Evolutionary conservation across 2,888 invertebrate species (phyloP).

Genomic region (Eumerus sabulonum): DNA sequence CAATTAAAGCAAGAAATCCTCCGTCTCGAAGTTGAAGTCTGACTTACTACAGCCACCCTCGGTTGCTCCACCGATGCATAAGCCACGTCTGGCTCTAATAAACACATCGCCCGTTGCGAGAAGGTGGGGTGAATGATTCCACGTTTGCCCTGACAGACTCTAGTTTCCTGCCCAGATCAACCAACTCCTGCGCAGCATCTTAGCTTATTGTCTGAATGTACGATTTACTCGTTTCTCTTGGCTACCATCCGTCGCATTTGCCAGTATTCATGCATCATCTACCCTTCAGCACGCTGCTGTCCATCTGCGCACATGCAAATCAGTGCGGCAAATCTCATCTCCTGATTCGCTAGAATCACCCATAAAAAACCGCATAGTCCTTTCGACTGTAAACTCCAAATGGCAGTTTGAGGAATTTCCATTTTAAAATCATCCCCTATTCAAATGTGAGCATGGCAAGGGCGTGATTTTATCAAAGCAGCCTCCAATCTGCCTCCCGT

Average conservation of each 20-base stretch:
- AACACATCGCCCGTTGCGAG: too few relatives aligned
- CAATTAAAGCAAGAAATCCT: too few relatives aligned
- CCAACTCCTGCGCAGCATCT: too few relatives aligned
- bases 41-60: too few relatives aligned
- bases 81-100: too few relatives aligned
- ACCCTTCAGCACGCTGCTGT: not conserved
- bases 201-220: too few relatives aligned
- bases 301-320: constrained; percentile 54
- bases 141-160: not conserved
- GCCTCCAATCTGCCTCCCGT: not conserved
- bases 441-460: not conserved
- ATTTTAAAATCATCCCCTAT: constrained; percentile 15
- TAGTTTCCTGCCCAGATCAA: not conserved
- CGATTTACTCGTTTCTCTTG: too few relatives aligned
- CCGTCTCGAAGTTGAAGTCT: too few relatives aligned
- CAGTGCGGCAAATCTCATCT: constrained; percentile 34
- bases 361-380: not conserved
- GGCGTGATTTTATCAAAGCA: constrained; percentile 18
- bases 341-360: constrained; percentile 27
- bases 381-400: constrained; percentile 27
- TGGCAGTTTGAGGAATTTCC: constrained; percentile 6
- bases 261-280: constrained; percentile 1
- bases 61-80: too few relatives aligned
- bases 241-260: too few relatives aligned
- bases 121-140: too few relatives aligned